phyloP scores from a whole-genome alignment of 1,140 invertebrate species.

The Diorhabda elongata region DNA sequence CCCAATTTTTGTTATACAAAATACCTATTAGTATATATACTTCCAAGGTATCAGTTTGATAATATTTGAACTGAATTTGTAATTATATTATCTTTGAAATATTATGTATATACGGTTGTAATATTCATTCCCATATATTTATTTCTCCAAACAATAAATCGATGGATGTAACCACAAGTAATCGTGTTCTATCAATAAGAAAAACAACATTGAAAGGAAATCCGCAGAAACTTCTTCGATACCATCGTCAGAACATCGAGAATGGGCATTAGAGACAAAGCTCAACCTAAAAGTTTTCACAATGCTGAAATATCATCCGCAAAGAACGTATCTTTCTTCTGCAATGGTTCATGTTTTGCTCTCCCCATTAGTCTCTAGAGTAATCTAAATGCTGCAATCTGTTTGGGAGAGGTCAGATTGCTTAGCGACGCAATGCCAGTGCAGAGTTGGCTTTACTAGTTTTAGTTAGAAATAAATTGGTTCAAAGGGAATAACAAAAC shows the following conservation, averaged over 20 bases:
- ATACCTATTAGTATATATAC: no score
- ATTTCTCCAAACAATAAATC: no score
- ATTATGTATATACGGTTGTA: no score
- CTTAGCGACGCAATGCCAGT: background rate
- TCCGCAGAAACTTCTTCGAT: no score
- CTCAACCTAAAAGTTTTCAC: background rate
- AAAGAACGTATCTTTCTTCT: slow-evolving; percentile 2
- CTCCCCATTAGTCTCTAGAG: background rate
- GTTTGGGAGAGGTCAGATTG: background rate
- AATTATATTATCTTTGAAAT: no score
- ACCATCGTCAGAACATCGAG: background rate
- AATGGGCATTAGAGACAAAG: background rate
- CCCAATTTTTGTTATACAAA: no score
- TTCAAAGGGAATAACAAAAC: background rate
- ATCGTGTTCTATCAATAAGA: no score
- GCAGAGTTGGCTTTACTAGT: background rate
- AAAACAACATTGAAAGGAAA: no score
- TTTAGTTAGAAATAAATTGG: background rate
- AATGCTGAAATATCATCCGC: slow-evolving; percentile 2
- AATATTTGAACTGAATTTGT: no score
- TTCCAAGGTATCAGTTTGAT: no score
- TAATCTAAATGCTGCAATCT: slow-evolving; percentile 2
- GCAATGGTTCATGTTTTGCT: background rate
- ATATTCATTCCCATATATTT: no score
- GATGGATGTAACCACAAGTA: no score